Evolutionary conservation across 2,113 vertebrate species (phyloP), one percentile per base, ranked within the genome.

Genomic region (Gambusia affinis): DNA sequence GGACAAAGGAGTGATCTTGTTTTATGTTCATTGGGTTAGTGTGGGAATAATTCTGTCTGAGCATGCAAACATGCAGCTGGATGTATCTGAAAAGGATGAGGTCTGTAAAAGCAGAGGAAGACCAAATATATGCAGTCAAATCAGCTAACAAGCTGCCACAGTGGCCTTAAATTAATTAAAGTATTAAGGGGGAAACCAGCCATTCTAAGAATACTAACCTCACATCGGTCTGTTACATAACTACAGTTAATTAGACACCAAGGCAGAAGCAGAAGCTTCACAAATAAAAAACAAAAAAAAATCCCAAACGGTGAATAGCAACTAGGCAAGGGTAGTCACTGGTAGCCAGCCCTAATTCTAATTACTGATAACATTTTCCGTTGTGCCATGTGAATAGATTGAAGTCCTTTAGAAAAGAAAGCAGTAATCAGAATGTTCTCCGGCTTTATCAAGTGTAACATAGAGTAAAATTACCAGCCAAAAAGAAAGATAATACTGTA

Each of bases 221-320:
- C 75, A 65, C 84, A 80, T 80, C 29, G 76, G 39, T 51, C 35
- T 69, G 1, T 69, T 68, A n/a, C 19, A n/a, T 65, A 71, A 81
- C 72, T 42, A 27, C 27, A 54, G 22, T 54, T 22, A 6, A 54
- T 54, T 54, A 54, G 6, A 54, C 47, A 54, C 19, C 19, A 54
- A 54, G 5, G 19, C 47, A 54, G 47, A 22, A 51, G 47, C 19
- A 51, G 47, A 51, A 54, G 19, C 47, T 54, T 54, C 57, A 1
- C 47, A 42, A 42, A 42, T 42, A 14, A 15, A 42, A 42, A 39
- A 3, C 69, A 6, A 30, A 62, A 30, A 15, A 30, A 15, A 61
- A 29, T 2, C 17, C 4, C 5, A 19, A 54, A 54, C 1, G 17
- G 3, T 22, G 6, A 54, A 54, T 2, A 22, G 17, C 22, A 54